A percentile compares a stretch with the other conserved stretches of the same genome.
These are phyloP conservation scores for Physella acuta DNA, from an alignment of 1,140 invertebrate genomes.

Conservation along the genomic window DNA sequence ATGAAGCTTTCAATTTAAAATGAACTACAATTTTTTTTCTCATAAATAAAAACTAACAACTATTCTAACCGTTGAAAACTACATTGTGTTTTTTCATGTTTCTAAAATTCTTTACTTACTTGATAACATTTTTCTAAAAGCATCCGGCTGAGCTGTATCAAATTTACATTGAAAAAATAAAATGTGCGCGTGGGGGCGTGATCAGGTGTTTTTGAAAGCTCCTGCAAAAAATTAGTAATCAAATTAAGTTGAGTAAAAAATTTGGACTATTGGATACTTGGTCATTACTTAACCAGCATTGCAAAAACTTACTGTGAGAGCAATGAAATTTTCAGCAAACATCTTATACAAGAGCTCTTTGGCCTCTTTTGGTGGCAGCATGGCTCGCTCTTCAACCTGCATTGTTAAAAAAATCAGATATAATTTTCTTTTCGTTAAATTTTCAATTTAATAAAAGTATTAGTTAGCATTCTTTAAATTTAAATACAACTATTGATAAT, in stretches of 20 bases:
- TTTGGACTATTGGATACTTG: too few species aligned
- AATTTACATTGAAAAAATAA: slow-evolving; percentile 76
- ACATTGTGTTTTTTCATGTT: too few species aligned
- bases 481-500: too few species aligned
- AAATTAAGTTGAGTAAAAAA: too few species aligned
- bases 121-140: slow-evolving; percentile 77
- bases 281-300: too few species aligned
- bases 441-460: not conserved
- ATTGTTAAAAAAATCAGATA: slow-evolving; percentile 20
- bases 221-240: slow-evolving; percentile 62
- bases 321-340: slow-evolving; percentile 79
- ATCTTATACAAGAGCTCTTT: slow-evolving; percentile 81
- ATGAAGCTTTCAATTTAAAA: too few species aligned
- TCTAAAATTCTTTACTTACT: too few species aligned
- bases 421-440: not conserved
- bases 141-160: slow-evolving; percentile 69
- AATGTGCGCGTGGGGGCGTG: slow-evolving; percentile 70
- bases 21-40: too few species aligned
- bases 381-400: slow-evolving; percentile 80
- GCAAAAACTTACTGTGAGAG: slow-evolving; percentile 61
- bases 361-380: slow-evolving; percentile 86
- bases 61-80: too few species aligned
- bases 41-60: too few species aligned
- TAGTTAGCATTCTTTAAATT: too few species aligned
- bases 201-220: slow-evolving; percentile 66